phyloP scores from a whole-genome alignment of 2,797 vertebrate species.

The Propithecus deckenii region DNA sequence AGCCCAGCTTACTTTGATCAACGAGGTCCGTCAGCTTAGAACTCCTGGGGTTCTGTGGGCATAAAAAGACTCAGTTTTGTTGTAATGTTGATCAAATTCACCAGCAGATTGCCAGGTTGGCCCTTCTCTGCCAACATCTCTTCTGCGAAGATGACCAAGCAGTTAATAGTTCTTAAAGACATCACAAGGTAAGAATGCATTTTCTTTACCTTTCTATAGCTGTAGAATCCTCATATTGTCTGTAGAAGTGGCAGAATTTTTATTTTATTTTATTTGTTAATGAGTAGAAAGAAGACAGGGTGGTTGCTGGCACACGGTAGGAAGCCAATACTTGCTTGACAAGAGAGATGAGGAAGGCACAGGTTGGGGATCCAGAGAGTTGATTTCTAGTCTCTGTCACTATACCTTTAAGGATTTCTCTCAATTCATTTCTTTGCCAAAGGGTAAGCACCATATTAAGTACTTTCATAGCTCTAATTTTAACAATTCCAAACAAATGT shows the following conservation, averaged over 20 bases:
- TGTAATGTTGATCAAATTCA: neutral
- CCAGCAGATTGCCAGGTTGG: neutral
- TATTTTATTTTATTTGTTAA: neutral
- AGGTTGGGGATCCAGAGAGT: neutral
- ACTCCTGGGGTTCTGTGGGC: neutral
- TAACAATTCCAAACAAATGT: neutral
- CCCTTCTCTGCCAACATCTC: neutral
- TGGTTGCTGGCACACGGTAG: neutral
- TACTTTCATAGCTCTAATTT: neutral
- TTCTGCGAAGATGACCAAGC: neutral
- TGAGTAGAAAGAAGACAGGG: neutral
- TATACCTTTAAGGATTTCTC: neutral
- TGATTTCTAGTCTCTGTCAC: neutral
- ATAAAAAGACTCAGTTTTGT: neutral
- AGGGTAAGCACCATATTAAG: neutral
- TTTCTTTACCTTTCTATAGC: neutral
- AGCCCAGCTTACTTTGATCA: neutral
- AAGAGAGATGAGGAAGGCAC: neutral
- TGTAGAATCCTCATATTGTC: neutral
- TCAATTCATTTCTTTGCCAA: neutral
- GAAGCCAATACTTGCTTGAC: neutral
- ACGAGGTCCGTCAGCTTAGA: neutral
- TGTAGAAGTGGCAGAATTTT: neutral
- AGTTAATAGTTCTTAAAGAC: neutral
- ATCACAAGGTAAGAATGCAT: neutral